Conservation (phyloP, 1,140 invertebrate species). For the Bombus haemorrhoidalis region DNA sequence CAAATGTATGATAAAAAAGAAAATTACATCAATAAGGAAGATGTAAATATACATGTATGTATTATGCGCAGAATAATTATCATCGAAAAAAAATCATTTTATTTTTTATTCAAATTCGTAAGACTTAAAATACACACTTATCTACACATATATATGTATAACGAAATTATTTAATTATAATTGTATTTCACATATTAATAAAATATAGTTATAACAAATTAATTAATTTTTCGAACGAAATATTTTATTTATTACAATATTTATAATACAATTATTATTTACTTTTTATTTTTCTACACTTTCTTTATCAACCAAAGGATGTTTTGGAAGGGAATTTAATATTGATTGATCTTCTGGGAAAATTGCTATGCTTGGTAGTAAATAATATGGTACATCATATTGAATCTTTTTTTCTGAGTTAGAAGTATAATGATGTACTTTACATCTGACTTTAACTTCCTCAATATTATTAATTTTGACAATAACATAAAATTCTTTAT, state of each 20-base stretch:
- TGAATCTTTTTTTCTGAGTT: conserved; percentile 38
- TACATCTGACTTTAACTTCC: conserved; percentile 87
- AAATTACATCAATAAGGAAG: not conserved
- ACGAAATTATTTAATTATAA: not conserved
- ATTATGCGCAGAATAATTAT: not conserved
- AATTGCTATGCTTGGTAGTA: conserved; percentile 65
- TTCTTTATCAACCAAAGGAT: not conserved
- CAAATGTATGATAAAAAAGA: not conserved
- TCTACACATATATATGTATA: not conserved
- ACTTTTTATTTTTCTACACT: not conserved
- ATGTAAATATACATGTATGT: not conserved
- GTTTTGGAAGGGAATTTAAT: conserved; percentile 73
- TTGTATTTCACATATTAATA: not conserved
- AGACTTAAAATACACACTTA: not conserved
- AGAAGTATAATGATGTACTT: conserved; percentile 86
- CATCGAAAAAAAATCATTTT: not conserved
- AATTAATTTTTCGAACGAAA: not conserved
- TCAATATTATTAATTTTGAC: conserved; percentile 91
- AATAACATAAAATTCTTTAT: conserved; percentile 91
- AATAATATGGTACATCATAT: conserved; percentile 47
- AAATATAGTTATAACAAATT: conserved; percentile 6
- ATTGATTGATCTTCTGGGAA: conserved; percentile 76
- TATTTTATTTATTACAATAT: conserved; percentile 52
- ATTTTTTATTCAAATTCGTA: not conserved
- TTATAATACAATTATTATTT: conserved; percentile 7